These are phyloP conservation scores for Prunella fulvescens DNA, from an alignment of 2,113 vertebrate species.

Conservation along the genomic window DNA sequence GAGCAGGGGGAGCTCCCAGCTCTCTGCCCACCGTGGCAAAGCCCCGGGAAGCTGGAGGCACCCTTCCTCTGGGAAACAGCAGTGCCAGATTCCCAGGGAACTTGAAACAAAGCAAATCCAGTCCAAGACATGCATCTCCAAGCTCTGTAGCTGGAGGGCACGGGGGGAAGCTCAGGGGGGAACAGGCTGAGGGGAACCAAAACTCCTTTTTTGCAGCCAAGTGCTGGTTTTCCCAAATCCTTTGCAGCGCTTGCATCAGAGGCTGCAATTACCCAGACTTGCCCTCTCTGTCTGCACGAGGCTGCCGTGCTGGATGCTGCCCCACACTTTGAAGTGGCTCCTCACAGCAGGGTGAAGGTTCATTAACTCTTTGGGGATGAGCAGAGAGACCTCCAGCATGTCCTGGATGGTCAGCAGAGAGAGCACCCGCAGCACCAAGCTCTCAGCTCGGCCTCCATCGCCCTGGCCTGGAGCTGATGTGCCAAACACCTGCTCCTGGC, in stretches of 20 bases:
- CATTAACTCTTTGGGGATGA: background rate
- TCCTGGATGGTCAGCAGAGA: background rate
- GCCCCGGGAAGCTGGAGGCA: background rate
- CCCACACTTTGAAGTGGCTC: background rate
- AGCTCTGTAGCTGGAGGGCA: conserved; percentile 34
- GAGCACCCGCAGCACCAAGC: rapidly evolving
- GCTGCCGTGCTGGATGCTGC: background rate
- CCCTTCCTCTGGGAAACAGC: background rate
- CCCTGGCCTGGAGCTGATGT: rapidly evolving
- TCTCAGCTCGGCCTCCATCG: rapidly evolving
- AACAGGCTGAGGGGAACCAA: background rate
- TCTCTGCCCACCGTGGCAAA: background rate
- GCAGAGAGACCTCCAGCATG: background rate
- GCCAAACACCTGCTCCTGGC: background rate
- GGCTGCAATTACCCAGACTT: background rate
- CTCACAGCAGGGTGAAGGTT: background rate
- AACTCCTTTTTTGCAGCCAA: background rate
- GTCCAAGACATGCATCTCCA: background rate
- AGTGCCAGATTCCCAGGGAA: conserved; percentile 62
- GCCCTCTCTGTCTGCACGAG: background rate
- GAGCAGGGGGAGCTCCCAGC: background rate
- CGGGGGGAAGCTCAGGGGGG: background rate
- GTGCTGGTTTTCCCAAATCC: background rate
- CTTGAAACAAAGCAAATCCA: conserved; percentile 10
- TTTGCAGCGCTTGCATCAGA: background rate